Base-by-base conservation (phyloP, 2,797 vertebrate species). In the Zonotrichia albicollis region DNA sequence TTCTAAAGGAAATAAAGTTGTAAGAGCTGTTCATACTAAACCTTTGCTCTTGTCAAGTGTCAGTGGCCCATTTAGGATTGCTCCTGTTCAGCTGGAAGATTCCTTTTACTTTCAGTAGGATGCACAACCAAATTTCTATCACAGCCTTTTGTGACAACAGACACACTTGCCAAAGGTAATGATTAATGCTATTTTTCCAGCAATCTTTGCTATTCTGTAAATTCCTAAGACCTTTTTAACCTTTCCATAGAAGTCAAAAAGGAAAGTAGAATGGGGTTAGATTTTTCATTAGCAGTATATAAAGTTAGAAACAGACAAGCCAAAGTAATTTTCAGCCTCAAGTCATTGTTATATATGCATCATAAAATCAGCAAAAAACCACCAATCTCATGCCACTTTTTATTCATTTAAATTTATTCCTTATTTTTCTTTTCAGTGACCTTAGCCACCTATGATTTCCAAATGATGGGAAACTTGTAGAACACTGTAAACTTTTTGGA, bases 1-100 rank as follows among this genome's bases (percentile, higher is more conserved):
- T 90, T 64, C 57, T 78, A 72, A 93, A 87, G 72, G 73, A 89
- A 92, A 90, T 77, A 66, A 83, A 91, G 76, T 53, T 50, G 45
- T 64, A 72, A 70, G 72, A 89, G 66, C 75, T 86, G 70, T 67
- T 92, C 32, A 42, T 32, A 78, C 57, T 66, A 88, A 95, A 88
- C 29, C 46, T 84, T 68, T 70, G 42, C 51, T 43, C 90, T 84
- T 85, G 32, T 87, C 70, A 81, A 75, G 36, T 91, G 46, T 30
- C 65, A 83, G 48, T 45, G 75, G 26, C 48, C n/a, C 5, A 5
- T 83, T 83, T 62, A 66, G 61, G 26, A 23, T 16, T 62, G 36
- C 11, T 77, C 13, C 42, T 89, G 77, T 68, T 80, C 34, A 75
- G 50, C 42, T 74, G 6, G 46, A 76, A 72, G 27, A 50, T 62